These are phyloP conservation scores for Drosophila anceps DNA, from an alignment of 2,888 invertebrate genomes.

Conservation along the genomic window DNA sequence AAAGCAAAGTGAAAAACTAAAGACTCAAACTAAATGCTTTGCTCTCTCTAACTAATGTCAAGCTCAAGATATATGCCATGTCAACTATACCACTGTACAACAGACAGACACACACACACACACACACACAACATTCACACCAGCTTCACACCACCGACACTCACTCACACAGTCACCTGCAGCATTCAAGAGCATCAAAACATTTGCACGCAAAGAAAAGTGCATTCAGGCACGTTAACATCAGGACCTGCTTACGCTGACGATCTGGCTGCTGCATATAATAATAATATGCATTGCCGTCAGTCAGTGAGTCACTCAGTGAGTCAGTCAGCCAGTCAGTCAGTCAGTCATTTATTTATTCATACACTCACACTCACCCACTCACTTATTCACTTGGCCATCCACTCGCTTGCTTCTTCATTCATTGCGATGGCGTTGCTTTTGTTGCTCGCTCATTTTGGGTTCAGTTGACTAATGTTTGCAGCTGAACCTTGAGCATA, in stretches of 20 bases:
- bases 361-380: slow-evolving; percentile 35
- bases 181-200: slow-evolving; percentile 20
- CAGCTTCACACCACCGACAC: slow-evolving; percentile 1
- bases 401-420: slow-evolving; percentile 51
- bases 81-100: slow-evolving; percentile 13
- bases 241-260: slow-evolving; percentile 9
- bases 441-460: slow-evolving; percentile 75
- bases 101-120: background rate
- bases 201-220: slow-evolving; percentile 50
- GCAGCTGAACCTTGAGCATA: slow-evolving; percentile 66
- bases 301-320: slow-evolving; percentile 55
- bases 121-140: background rate
- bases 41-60: background rate
- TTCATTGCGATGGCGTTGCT: slow-evolving; percentile 61
- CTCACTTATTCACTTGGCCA: slow-evolving; percentile 42
- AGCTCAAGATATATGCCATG: background rate
- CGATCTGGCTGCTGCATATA: slow-evolving; percentile 24
- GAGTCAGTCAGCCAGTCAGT: slow-evolving; percentile 47
- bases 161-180: background rate
- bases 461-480: slow-evolving; percentile 73
- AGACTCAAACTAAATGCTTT: background rate
- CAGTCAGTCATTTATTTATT: slow-evolving; percentile 56
- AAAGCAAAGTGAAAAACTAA: background rate
- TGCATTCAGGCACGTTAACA: slow-evolving; percentile 47
- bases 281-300: slow-evolving; percentile 27